These are phyloP conservation scores for pig (Sus scrofa) DNA, from an alignment of 2,113 vertebrate genomes.

Conservation along the genomic window T2T-Sscrofa CM000812.6:286127001-286127500, in stretches of 20 bases:
- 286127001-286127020: neutral
- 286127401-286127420: too few relatives aligned
- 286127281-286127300: neutral
- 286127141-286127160: conserved; percentile 8
- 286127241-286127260: neutral
- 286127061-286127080: conserved; percentile 66
- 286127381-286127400: too few relatives aligned
- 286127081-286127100: neutral
- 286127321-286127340: neutral
- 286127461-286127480: too few relatives aligned
- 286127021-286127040: neutral
- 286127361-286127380: too few relatives aligned
- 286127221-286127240: fast-evolving
- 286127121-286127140: conserved; percentile 43
- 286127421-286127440: too few relatives aligned
- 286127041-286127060: conserved; percentile 49
- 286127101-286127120: neutral
- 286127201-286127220: fast-evolving
- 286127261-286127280: fast-evolving
- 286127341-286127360: neutral
- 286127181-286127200: neutral
- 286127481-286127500: too few relatives aligned
- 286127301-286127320: too few relatives aligned
- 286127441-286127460: too few relatives aligned
- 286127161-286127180: neutral